Evolutionary conservation across 2,113 vertebrate species (phyloP).

Genomic region (Centropristis striata): DNA sequence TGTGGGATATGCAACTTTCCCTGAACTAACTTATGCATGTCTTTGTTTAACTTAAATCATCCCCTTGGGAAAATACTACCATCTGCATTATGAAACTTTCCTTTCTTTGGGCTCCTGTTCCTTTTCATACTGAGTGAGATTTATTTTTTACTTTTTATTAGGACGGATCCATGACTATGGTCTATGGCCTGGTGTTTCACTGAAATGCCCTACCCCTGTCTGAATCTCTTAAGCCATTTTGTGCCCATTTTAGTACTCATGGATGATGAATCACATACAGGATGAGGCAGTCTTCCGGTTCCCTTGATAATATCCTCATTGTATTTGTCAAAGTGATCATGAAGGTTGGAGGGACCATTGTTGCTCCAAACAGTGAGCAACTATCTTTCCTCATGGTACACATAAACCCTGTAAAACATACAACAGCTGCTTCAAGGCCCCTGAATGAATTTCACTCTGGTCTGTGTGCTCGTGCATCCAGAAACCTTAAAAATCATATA

Average conservation of each 20-base stretch:
- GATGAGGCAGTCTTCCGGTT: not conserved
- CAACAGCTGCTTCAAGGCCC: not conserved
- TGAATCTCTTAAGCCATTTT: slow-evolving; percentile 1
- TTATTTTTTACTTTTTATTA: not conserved
- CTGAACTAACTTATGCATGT: not conserved
- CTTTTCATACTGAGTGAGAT: not conserved
- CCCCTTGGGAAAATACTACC: not conserved
- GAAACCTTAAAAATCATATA: not conserved
- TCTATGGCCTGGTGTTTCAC: not conserved
- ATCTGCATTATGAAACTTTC: not conserved
- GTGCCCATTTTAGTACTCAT: not conserved
- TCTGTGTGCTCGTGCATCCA: not conserved
- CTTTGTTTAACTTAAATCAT: not conserved
- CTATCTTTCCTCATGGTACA: not conserved
- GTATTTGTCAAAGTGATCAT: not conserved
- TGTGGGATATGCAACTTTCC: too few relatives aligned
- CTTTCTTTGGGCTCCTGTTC: not conserved
- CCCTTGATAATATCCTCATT: slow-evolving; percentile 17
- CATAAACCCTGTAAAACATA: not conserved
- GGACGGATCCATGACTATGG: not conserved
- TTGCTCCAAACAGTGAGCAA: slow-evolving; percentile 1
- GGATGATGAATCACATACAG: not conserved
- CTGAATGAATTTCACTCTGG: not conserved
- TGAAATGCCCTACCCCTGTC: not conserved
- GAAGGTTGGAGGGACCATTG: not conserved